Conservation (phyloP, 2,888 invertebrate species). For the Ophion costatus region DNA sequence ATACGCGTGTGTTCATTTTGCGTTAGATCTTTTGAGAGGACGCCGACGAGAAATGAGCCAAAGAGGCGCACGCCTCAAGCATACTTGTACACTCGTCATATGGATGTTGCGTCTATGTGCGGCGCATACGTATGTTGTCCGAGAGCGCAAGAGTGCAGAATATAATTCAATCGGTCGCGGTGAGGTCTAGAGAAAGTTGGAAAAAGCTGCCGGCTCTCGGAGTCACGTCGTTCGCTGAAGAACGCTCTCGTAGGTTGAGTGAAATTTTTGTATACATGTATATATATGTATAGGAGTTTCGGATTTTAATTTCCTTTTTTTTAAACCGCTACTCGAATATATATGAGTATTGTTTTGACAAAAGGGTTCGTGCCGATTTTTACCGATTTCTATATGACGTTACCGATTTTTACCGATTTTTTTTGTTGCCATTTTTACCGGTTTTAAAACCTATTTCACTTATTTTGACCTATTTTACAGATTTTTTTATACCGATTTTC, state of each 20-base stretch:
- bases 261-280: slow-evolving; percentile 41
- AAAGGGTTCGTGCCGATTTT: background rate
- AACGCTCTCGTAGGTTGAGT: slow-evolving; percentile 50
- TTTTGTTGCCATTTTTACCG: background rate
- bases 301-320: slow-evolving; percentile 44
- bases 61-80: background rate
- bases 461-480: too few relatives aligned
- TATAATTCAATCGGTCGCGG: slow-evolving; percentile 57
- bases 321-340: slow-evolving; percentile 20
- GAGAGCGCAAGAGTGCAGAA: slow-evolving; percentile 32
- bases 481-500: too few relatives aligned
- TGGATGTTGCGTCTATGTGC: slow-evolving; percentile 9
- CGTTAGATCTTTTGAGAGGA: background rate
- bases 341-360: background rate
- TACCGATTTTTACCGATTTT: background rate
- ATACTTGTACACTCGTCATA: background rate
- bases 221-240: slow-evolving; percentile 56
- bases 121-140: slow-evolving; percentile 3
- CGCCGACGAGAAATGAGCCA: background rate
- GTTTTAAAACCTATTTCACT: background rate
- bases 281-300: background rate
- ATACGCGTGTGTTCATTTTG: background rate
- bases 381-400: too few relatives aligned
- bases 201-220: slow-evolving; percentile 54
- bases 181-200: slow-evolving; percentile 62